A percentile compares a stretch with the other conserved stretches of the same genome.
Evolutionary conservation across 2,797 vertebrate species (phyloP).

Genomic region (Gymnothorax javanicus): DNA sequence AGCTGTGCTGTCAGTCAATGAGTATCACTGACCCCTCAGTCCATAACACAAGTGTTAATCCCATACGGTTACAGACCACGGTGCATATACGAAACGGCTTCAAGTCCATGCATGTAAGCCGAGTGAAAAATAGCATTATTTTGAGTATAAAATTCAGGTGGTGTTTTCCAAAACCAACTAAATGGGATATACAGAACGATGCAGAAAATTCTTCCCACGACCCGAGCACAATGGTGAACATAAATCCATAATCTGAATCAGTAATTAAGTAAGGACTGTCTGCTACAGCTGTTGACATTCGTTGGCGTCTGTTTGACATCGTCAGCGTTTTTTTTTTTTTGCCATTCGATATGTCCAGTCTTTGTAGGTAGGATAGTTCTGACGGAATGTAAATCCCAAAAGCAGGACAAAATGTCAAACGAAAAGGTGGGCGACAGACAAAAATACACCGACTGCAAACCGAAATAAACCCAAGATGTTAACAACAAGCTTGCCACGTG

Average conservation of each 20-base stretch:
- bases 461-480: too few relatives aligned
- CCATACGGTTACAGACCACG: not conserved
- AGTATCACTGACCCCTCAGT: not conserved
- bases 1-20: not conserved
- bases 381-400: too few relatives aligned
- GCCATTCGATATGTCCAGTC: too few relatives aligned
- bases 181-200: too few relatives aligned
- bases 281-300: not conserved
- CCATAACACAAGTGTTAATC: not conserved
- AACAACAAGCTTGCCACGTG: too few relatives aligned
- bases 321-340: too few relatives aligned
- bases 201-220: not conserved
- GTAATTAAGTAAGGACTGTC: not conserved
- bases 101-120: not conserved
- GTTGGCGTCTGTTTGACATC: not conserved
- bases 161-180: too few relatives aligned
- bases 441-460: too few relatives aligned
- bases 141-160: not conserved
- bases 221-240: not conserved
- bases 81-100: not conserved
- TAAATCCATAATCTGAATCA: not conserved
- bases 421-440: too few relatives aligned
- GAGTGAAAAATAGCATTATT: not conserved
- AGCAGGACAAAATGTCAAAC: too few relatives aligned
- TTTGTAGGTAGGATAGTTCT: too few relatives aligned